phyloP scores from a whole-genome alignment of 2,797 vertebrate species.

The Momotus momota region DNA sequence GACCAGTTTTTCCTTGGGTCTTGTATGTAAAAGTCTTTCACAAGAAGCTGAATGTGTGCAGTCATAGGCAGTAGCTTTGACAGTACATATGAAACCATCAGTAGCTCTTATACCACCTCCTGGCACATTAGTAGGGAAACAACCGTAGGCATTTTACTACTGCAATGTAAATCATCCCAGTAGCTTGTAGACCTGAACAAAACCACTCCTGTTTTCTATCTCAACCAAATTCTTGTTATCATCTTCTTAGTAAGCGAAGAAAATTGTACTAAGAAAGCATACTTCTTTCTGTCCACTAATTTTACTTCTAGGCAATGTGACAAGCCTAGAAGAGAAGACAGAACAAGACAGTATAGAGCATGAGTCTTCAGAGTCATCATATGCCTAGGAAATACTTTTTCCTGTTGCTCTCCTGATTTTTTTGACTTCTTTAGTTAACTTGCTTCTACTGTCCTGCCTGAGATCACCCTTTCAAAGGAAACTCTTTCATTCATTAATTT shows the following conservation, averaged over 20 bases:
- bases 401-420: not conserved
- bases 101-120: not conserved
- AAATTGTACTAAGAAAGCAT: not conserved
- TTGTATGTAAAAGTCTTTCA: constrained; percentile 44
- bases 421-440: not conserved
- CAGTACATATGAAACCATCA: not conserved
- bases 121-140: constrained; percentile 52
- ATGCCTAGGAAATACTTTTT: not conserved
- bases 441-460: not conserved
- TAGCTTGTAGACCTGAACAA: constrained; percentile 11
- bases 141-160: constrained; percentile 23
- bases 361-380: not conserved
- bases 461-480: not conserved
- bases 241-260: not conserved
- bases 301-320: not conserved
- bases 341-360: not conserved
- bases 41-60: constrained; percentile 29
- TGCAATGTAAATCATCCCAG: not conserved
- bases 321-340: not conserved
- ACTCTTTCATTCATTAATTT: not conserved
- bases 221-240: not conserved
- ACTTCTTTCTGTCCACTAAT: not conserved
- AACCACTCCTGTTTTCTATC: not conserved
- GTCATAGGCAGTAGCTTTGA: constrained; percentile 42
- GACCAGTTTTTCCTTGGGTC: constrained; percentile 24